Conservation (phyloP, 2,888 invertebrate genomes). For the Sycophila texana region DNA sequence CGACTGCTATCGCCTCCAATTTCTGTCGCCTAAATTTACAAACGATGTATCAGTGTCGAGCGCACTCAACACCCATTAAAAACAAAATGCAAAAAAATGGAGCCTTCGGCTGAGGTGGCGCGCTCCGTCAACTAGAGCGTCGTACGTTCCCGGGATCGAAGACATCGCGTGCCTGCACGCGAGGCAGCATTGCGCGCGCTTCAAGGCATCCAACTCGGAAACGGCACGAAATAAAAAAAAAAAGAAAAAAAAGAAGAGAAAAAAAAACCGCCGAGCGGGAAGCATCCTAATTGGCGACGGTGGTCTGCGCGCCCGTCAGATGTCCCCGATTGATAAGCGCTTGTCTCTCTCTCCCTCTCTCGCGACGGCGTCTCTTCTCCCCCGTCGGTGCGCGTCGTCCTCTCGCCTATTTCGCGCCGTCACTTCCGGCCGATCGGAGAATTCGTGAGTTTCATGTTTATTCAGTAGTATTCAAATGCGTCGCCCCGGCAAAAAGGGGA, state of each 20-base stretch:
- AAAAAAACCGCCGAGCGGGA: conserved; percentile 55
- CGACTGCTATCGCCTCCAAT: neutral
- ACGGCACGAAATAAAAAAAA: conserved; percentile 53
- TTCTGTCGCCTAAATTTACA: neutral
- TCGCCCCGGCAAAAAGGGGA: conserved; percentile 28
- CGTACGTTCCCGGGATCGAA: neutral
- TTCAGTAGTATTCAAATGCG: conserved; percentile 54
- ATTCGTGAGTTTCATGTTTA: conserved; percentile 56
- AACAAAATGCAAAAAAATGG: neutral
- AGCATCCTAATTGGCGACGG: conserved; percentile 69
- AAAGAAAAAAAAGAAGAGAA: conserved; percentile 52
- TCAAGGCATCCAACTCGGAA: neutral
- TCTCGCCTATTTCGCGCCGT: conserved; percentile 40
- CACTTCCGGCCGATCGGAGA: conserved; percentile 48
- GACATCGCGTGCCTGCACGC: conserved; percentile 56
- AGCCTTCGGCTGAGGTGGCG: neutral
- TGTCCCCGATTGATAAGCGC: conserved; percentile 68
- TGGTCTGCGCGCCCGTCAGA: conserved; percentile 64
- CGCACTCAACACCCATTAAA: neutral
- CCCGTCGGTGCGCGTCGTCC: neutral
- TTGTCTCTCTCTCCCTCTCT: too few species aligned
- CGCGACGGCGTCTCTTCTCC: too few species aligned
- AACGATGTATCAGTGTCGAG: neutral
- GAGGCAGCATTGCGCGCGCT: conserved; percentile 59
- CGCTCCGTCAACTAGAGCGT: conserved; percentile 6